A percentile compares a stretch with the other conserved stretches of the same genome.
These are phyloP conservation scores for Allophyes oxyacanthae DNA, from an alignment of 2,888 invertebrate genomes.

Conservation along the genomic window DNA sequence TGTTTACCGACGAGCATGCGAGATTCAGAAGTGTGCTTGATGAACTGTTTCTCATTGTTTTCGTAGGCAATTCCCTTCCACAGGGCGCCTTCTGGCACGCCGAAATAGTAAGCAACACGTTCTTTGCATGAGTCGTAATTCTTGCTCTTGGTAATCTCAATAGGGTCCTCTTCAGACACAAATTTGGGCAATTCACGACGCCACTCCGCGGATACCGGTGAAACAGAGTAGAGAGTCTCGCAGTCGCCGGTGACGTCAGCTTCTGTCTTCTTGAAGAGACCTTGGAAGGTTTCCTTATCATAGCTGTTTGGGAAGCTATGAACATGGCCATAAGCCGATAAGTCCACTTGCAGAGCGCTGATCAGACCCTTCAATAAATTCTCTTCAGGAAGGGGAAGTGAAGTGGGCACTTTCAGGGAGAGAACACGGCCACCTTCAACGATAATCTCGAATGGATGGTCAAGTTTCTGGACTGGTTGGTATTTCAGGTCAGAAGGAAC, in stretches of 20 bases:
- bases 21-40: no score
- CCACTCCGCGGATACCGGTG: no score
- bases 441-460: constrained; percentile 90
- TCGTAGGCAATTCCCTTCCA: no score
- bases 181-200: constrained; percentile 87
- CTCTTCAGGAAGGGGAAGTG: constrained; percentile 89
- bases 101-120: constrained; percentile 90
- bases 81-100: no score
- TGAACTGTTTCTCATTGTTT: no score
- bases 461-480: constrained; percentile 85
- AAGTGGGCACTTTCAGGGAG: constrained; percentile 87
- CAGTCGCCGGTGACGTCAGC: no score
- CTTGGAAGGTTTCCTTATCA: no score
- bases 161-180: constrained; percentile 79
- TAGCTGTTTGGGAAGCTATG: no score
- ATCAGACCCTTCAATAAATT: constrained; percentile 92
- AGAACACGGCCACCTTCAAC: constrained; percentile 90
- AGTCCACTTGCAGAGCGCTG: constrained; percentile 92
- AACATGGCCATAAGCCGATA: no score
- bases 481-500: constrained; percentile 83
- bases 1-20: no score
- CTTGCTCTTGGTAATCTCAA: constrained; percentile 91
- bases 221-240: no score
- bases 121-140: constrained; percentile 90
- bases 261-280: no score